Conservation (phyloP, 2,888 invertebrate genomes). For the Trachelus stipa region DNA sequence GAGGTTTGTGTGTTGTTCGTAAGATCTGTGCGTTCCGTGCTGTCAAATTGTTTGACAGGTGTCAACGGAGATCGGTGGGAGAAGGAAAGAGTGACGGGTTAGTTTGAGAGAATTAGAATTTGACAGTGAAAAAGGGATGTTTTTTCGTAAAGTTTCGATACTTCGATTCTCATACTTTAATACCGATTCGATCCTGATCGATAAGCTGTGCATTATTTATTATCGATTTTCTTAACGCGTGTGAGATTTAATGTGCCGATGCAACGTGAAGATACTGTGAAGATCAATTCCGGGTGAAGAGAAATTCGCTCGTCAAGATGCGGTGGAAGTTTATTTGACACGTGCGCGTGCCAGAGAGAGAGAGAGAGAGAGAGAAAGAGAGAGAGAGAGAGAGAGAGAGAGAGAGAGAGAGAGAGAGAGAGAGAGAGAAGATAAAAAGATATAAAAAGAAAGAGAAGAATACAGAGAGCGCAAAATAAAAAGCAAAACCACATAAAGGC, state of each 20-base stretch:
- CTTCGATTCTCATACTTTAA: too few species aligned
- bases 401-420: too few species aligned
- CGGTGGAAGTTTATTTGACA: constrained; percentile 39
- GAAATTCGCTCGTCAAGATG: constrained; percentile 25
- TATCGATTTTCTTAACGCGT: background rate
- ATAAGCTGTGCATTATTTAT: background rate
- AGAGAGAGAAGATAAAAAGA: background rate
- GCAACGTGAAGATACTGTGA: background rate
- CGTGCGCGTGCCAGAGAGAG: constrained; percentile 2
- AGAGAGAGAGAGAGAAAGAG: too few species aligned
- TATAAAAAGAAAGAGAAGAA: background rate
- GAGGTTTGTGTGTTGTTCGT: background rate
- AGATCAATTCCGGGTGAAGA: background rate
- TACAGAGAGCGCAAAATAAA: background rate
- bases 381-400: too few species aligned
- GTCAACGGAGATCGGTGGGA: background rate
- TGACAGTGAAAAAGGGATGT: background rate
- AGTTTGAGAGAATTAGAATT: background rate
- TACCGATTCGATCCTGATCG: background rate
- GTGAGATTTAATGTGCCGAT: background rate
- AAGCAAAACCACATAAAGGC: background rate
- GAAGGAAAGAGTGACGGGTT: background rate
- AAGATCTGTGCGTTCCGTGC: background rate
- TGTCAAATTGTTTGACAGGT: background rate
- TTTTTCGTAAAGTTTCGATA: background rate